Evolutionary conservation across 2,888 invertebrate species (phyloP), one percentile per base, ranked within the genome.

Genomic region (Coleophora flavipennella): DNA sequence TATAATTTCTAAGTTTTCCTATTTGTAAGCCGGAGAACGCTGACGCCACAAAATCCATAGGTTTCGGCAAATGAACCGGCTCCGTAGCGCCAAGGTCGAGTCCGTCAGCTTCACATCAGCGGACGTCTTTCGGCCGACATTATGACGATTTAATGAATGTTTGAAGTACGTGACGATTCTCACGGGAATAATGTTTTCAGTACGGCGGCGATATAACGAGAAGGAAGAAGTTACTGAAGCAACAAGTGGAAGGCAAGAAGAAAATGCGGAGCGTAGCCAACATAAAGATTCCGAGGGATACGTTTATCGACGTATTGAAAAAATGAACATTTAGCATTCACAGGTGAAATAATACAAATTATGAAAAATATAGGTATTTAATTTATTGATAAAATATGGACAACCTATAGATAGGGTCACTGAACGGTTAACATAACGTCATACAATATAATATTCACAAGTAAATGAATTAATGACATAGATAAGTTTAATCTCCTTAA

Each of bases 231-330:
- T 83, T 99, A 27, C 72, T 99, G 13, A 91, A 91, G 45, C 90
- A 92, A 60, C 99, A 99, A 84, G 88, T 93, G 0, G 96, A 96
- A 57, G 98, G 98, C 7, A 99, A 99, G 72, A 95, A 94, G 73
- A 91, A 91, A 71, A 93, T 99, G 94, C 89, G 93, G 59, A 90
- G 91, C 86, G 87, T 97, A 43, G 97, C 96, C 35, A 96, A 95
- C 65, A 92, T 99, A 50, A 90, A 92, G 57, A 86, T 99, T 52
- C 97, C 98, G 2, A 89, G 95, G 67, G 92, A 98, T 67, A 96
- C 96, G 1, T 99, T 99, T 70, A 93, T 98, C 51, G 91, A 95
- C 74, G 91, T 97, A 39, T 80, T 98, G 29, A 96, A 94, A 67
- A 90, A 87, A 81, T 92, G 85, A 72, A 27, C 7, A 28, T 35